A percentile compares a stretch with the other conserved stretches of the same genome.
Evolutionary conservation across 2,113 vertebrate genomes (phyloP).

Genomic region (Aepyceros melampus): DNA sequence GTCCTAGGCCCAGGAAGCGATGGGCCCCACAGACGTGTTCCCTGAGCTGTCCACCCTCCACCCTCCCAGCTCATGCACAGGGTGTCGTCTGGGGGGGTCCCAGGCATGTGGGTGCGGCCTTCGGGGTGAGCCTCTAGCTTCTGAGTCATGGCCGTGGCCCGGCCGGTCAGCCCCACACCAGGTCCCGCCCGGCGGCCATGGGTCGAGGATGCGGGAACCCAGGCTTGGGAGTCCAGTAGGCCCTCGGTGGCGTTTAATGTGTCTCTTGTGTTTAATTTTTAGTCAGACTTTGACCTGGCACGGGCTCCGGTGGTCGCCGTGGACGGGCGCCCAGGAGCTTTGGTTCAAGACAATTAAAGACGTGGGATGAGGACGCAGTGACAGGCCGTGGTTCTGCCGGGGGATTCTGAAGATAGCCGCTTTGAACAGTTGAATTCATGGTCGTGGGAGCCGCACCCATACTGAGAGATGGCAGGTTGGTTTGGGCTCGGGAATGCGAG

Average conservation of each 20-base stretch:
- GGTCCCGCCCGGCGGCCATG: not conserved
- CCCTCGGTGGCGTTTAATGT: conserved; percentile 78
- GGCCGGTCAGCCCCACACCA: not conserved
- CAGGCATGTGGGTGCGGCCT: conserved; percentile 29
- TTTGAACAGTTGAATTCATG: conserved; percentile 82
- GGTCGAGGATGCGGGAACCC: conserved; percentile 39
- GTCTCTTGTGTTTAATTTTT: conserved; percentile 86
- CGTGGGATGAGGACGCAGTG: conserved; percentile 80
- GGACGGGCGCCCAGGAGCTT: conserved; percentile 81
- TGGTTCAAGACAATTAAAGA: conserved; percentile 80
- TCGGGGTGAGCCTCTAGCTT: conserved; percentile 60
- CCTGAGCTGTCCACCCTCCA: not conserved
- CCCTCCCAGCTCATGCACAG: accelerated
- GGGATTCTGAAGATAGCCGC: conserved; percentile 81
- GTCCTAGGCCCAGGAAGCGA: not conserved
- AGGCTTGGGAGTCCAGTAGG: conserved; percentile 50
- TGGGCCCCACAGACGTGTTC: not conserved
- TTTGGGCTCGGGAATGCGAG: conserved; percentile 67
- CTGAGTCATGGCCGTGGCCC: accelerated
- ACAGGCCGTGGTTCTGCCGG: conserved; percentile 80
- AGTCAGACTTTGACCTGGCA: conserved; percentile 81
- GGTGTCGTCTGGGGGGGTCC: not conserved
- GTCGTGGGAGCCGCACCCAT: conserved; percentile 79
- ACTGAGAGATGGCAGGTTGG: conserved; percentile 86
- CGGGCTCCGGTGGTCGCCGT: conserved; percentile 79